Evolutionary conservation across 2,797 vertebrate species (phyloP), one percentile per base, ranked within the genome.

Genomic region (Ctenochaetus hawaiiensis): DNA sequence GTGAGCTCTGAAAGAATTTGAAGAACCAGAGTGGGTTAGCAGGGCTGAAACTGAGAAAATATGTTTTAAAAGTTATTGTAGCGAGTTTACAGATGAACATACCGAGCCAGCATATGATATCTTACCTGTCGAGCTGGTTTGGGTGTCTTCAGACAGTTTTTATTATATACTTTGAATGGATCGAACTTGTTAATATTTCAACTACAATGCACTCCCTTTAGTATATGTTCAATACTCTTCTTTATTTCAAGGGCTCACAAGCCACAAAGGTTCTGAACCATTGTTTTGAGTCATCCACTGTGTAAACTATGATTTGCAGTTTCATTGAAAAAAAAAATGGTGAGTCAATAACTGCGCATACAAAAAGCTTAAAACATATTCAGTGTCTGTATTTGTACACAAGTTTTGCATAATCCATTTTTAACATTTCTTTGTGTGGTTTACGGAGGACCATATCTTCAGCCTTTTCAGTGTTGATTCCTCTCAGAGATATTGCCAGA

Each of bases 1-100:
- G 23, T 41, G 59, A 10, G 56, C 63, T 69, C 41, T 65, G 45
- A 4, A 11, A 64, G 58, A 57, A 77, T 72, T 67, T 69, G 73
- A 57, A 63, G 57, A 77, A 66, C 66, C 58, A 44, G 17, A 22
- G 37, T 59, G 62, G 39, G 75, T 57, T 41, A 75, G 37, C 34
- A n/a, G 23, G 17, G 12, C n/a, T 64, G 34, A 13, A 13, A 34
- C 17, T 43, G 67, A 63, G 10, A 4, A 30, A 5, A 17, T 48
- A 30, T 30, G 53, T 20, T 23, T 17, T 30, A n/a, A 49, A 62
- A 58, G n/a, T 62, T 20, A 8, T 14, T 17, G 8, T 63, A 43
- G 39, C 26, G 0, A 20, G 5, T 47, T 12, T 30, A 7, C 14
- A 14, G 34, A 43, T 53, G 5, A 64, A 20, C 44, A 22, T 34